These are phyloP conservation scores for Diachasma alloeum DNA, from an alignment of 1,140 invertebrate species.

Conservation along the genomic window DNA sequence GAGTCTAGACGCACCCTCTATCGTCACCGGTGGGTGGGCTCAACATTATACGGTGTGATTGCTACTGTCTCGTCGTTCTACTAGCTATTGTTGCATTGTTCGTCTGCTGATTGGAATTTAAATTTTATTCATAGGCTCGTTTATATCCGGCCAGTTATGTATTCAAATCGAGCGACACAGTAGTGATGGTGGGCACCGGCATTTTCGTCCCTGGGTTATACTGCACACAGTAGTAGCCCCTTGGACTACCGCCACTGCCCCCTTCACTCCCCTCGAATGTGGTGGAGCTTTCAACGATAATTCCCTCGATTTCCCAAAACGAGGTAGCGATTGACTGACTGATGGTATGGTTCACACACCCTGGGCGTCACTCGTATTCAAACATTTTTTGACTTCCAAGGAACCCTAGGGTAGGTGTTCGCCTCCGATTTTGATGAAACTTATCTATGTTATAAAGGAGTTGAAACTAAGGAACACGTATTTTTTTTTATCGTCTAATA, in stretches of 20 bases:
- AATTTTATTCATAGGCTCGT: constrained; percentile 59
- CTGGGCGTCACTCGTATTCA: not conserved
- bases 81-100: constrained; percentile 50
- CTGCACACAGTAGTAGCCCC: constrained; percentile 25
- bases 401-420: too few relatives aligned
- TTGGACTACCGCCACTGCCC: not conserved
- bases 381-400: too few relatives aligned
- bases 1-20: not conserved
- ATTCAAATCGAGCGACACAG: constrained; percentile 48
- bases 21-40: not conserved
- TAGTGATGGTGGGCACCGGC: constrained; percentile 33
- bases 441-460: too few relatives aligned
- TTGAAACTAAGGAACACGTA: too few relatives aligned
- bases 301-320: constrained; percentile 42
- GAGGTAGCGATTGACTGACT: constrained; percentile 19
- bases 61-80: constrained; percentile 5
- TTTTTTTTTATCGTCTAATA: too few relatives aligned
- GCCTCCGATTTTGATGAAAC: too few relatives aligned
- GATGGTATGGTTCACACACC: not conserved
- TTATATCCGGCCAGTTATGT: constrained; percentile 56
- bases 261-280: not conserved
- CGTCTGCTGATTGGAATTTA: constrained; percentile 54
- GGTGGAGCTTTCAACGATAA: constrained; percentile 30
- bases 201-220: not conserved
- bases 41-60: constrained; percentile 21